A percentile compares a stretch with the other conserved stretches of the same genome.
Evolutionary conservation across 2,113 vertebrate genomes (phyloP).

Genomic region (Labeo catla): DNA sequence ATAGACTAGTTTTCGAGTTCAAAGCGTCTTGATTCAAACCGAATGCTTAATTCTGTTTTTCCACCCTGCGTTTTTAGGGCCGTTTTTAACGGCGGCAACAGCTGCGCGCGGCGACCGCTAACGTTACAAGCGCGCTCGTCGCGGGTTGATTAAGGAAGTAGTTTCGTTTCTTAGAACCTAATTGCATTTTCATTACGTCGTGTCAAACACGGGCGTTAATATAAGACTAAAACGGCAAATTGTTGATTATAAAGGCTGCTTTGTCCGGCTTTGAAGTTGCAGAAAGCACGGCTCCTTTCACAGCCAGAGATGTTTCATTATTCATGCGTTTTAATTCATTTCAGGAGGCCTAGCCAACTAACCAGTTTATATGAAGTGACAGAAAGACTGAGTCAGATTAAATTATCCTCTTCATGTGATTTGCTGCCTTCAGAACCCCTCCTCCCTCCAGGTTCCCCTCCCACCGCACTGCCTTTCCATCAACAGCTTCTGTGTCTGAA

Average conservation of each 20-base stretch:
- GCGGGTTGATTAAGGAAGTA: slow-evolving; percentile 22
- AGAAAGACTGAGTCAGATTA: slow-evolving; percentile 72
- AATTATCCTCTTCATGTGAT: slow-evolving; percentile 67
- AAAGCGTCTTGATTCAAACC: slow-evolving; percentile 22
- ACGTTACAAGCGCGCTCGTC: slow-evolving; percentile 19
- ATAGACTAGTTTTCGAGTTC: not conserved
- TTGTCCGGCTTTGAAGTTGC: slow-evolving; percentile 46
- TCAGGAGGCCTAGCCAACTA: slow-evolving; percentile 63
- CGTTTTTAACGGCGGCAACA: not conserved
- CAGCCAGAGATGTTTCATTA: slow-evolving; percentile 66
- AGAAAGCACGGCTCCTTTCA: slow-evolving; percentile 49
- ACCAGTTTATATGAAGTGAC: slow-evolving; percentile 64
- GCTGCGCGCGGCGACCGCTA: slow-evolving; percentile 7
- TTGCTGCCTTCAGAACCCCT: slow-evolving; percentile 57
- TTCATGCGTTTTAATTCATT: slow-evolving; percentile 75
- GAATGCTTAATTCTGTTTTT: slow-evolving; percentile 25
- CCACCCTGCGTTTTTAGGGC: not conserved
- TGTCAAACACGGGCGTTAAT: slow-evolving; percentile 44
- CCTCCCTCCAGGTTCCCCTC: slow-evolving; percentile 50
- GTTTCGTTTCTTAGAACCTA: slow-evolving; percentile 11
- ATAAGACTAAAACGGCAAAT: slow-evolving; percentile 37
- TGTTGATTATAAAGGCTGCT: slow-evolving; percentile 50
- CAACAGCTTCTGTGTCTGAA: slow-evolving; percentile 66
- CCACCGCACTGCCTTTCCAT: slow-evolving; percentile 55
- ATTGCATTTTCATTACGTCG: slow-evolving; percentile 25